A percentile compares a stretch with the other conserved stretches of the same genome.
phyloP scores from a whole-genome alignment of 1,140 invertebrate species.

The Theocolax elegans region DNA sequence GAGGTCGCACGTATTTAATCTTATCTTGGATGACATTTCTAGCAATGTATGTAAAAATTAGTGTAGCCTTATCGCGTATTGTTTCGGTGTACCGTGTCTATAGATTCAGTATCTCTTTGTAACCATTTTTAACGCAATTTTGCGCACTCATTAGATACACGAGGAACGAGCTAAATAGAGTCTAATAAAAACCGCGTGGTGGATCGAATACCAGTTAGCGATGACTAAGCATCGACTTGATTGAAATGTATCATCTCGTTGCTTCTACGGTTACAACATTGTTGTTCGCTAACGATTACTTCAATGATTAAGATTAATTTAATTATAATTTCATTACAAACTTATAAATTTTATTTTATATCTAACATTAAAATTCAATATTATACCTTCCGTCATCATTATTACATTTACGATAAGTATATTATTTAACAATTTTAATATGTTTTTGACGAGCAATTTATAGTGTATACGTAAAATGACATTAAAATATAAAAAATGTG shows the following conservation, averaged over 20 bases:
- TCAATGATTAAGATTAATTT: too few relatives aligned
- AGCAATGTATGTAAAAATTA: constrained; percentile 5
- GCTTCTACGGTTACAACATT: constrained; percentile 19
- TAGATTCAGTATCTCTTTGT: too few relatives aligned
- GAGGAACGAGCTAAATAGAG: constrained; percentile 11
- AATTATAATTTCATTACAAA: too few relatives aligned
- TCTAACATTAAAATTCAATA: too few relatives aligned
- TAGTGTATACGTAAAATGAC: too few relatives aligned
- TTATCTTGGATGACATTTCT: constrained; percentile 28
- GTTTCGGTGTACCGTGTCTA: constrained; percentile 3
- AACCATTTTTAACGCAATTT: constrained; percentile 3
- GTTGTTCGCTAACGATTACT: neutral
- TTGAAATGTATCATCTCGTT: constrained; percentile 28
- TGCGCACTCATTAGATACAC: constrained; percentile 10
- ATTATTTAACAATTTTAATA: too few relatives aligned
- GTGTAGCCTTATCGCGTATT: constrained; percentile 1
- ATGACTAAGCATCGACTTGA: constrained; percentile 33
- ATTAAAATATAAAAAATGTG: too few relatives aligned
- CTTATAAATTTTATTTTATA: too few relatives aligned
- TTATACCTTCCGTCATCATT: too few relatives aligned
- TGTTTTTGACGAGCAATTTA: too few relatives aligned
- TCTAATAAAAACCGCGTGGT: neutral
- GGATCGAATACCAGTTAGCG: constrained; percentile 1
- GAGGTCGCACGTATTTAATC: neutral
- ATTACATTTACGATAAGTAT: too few relatives aligned